Percentiles rank a stretch among this genome's conserved stretches.
These are phyloP conservation scores for Ciconia nigra DNA, from an alignment of 2,797 vertebrate genomes.

Conservation along the genomic window DNA sequence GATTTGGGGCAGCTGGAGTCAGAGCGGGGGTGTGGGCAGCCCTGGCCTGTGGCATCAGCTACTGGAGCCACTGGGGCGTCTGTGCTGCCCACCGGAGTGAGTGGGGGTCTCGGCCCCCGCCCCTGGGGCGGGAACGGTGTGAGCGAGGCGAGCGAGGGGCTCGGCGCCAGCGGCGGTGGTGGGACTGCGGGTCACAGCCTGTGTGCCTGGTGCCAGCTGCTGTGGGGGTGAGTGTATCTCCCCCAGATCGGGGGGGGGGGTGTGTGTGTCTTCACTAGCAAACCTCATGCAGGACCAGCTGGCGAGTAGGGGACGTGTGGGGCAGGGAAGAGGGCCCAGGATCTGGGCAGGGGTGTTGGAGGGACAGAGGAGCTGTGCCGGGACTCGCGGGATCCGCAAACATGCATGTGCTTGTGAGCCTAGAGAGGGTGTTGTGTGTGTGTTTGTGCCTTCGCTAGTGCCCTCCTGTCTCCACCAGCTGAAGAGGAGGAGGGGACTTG, in stretches of 20 bases:
- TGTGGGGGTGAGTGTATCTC: rapidly evolving
- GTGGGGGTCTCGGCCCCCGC: rapidly evolving
- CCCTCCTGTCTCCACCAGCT: neutral
- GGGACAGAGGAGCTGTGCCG: neutral
- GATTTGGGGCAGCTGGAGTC: neutral
- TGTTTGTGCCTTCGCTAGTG: neutral
- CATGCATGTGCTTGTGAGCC: neutral
- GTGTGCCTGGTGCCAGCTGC: rapidly evolving
- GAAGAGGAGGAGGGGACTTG: too few relatives aligned
- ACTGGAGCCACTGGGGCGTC: neutral
- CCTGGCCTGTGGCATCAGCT: neutral
- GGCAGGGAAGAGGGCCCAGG: neutral
- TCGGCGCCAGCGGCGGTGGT: rapidly evolving
- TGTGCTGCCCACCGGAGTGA: rapidly evolving
- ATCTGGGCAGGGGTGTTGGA: neutral
- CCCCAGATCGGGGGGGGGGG: rapidly evolving
- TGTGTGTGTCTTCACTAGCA: rapidly evolving
- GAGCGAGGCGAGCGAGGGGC: neutral
- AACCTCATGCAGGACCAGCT: rapidly evolving
- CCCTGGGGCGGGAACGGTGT: rapidly evolving
- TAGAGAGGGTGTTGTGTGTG: rapidly evolving
- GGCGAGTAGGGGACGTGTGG: neutral
- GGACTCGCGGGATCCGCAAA: rapidly evolving
- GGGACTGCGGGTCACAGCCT: neutral
- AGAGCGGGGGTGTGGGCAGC: rapidly evolving